A percentile compares a stretch with the other conserved stretches of the same genome.
phyloP scores from a whole-genome alignment of 1,140 invertebrate species.

The Temnothorax curvispinosus region DNA sequence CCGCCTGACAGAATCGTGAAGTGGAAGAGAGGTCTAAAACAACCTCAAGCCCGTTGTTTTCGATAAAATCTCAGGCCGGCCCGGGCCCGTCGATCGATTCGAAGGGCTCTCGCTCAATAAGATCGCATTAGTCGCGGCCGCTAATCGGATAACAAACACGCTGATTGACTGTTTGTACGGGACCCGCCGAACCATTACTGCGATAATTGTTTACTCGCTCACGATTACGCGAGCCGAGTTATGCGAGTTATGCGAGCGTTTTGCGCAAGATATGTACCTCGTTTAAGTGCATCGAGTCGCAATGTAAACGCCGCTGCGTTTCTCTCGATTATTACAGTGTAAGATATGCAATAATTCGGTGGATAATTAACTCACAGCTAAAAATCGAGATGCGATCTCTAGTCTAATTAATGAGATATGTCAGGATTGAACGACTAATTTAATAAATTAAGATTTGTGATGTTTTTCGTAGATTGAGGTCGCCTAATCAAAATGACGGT shows the following conservation, averaged over 20 bases:
- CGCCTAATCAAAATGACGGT: neutral
- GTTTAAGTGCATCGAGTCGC: slow-evolving; percentile 4
- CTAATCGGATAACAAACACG: slow-evolving; percentile 51
- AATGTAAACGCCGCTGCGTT: neutral
- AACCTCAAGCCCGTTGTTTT: slow-evolving; percentile 9
- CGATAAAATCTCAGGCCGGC: slow-evolving; percentile 22
- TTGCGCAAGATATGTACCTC: neutral
- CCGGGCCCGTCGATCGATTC: neutral
- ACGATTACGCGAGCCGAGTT: slow-evolving; percentile 8
- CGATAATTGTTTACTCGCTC: slow-evolving; percentile 35
- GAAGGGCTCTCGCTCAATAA: slow-evolving; percentile 17
- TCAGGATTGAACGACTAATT: neutral
- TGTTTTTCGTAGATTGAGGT: neutral
- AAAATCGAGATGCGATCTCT: neutral
- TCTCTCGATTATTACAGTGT: neutral
- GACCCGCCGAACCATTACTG: slow-evolving; percentile 1
- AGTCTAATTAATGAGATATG: neutral
- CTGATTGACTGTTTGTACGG: slow-evolving; percentile 48
- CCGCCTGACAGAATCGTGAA: neutral
- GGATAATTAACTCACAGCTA: neutral
- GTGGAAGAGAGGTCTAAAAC: slow-evolving; percentile 1
- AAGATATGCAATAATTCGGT: neutral
- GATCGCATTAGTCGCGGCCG: slow-evolving; percentile 35
- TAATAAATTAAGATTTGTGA: neutral
- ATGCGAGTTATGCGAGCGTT: neutral